Conservation (phyloP, 2,797 vertebrate genomes). For the Crenuchus spilurus region DNA sequence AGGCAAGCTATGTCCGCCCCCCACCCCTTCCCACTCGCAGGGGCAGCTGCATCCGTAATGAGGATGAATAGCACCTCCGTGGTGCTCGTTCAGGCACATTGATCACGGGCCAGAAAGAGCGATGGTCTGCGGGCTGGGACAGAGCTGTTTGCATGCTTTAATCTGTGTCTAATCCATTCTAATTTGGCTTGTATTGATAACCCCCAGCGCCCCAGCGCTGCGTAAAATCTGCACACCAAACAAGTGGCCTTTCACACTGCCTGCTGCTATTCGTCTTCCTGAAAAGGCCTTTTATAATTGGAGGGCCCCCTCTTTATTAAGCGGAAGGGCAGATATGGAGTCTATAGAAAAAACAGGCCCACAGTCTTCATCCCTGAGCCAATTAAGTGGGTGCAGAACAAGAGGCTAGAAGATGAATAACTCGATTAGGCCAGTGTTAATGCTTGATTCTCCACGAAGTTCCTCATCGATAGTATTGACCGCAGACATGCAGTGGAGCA, state of each 20-base stretch:
- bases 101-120: conserved; percentile 65
- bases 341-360: conserved; percentile 3
- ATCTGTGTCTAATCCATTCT: conserved; percentile 73
- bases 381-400: conserved; percentile 55
- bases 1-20: conserved; percentile 8
- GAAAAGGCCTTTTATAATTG: conserved; percentile 47
- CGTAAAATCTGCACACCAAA: conserved; percentile 40
- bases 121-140: conserved; percentile 53
- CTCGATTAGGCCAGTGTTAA: conserved; percentile 63
- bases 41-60: conserved; percentile 66
- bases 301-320: conserved; percentile 32
- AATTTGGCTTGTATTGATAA: conserved; percentile 75
- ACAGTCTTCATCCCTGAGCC: conserved; percentile 37
- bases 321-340: neutral
- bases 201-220: conserved; percentile 47
- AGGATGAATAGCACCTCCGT: conserved; percentile 68
- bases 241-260: conserved; percentile 37
- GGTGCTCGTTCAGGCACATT: conserved; percentile 58
- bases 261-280: conserved; percentile 39
- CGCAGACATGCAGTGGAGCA: conserved; percentile 36
- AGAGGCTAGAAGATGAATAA: conserved; percentile 63
- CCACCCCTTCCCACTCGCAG: neutral
- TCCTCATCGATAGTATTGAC: conserved; percentile 59
- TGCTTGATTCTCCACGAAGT: conserved; percentile 49
- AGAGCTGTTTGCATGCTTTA: conserved; percentile 64